Evolutionary conservation across 1,140 invertebrate species (phyloP), one percentile per base, ranked within the genome.

Genomic region (Grapholita molesta): DNA sequence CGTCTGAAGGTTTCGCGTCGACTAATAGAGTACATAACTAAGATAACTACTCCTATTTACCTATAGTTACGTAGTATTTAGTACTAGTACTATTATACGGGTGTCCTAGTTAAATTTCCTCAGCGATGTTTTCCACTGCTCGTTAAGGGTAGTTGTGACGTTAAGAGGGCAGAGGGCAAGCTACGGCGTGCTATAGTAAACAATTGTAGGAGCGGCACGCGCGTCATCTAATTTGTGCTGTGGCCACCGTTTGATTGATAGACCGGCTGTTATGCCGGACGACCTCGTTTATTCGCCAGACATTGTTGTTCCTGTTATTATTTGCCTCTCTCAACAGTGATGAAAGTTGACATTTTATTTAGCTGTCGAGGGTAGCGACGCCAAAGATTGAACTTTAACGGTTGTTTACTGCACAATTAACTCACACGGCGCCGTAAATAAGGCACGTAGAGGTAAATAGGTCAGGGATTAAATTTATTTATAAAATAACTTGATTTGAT

Each of bases 161-260:
- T 85, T 82, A 85, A 79, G 78, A 75, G 72, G 74, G 70, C 73
- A 79, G 75, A 82, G 74, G 66, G 65, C 53, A 70, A 28, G 3
- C 28, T 15, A 28, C 68, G 57, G 70, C 64, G 74, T 61, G 75
- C 67, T 65, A 67, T 33, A 66, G 76, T 68, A 78, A 85, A 86
- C 77, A 85, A 25, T 74, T 70, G 69, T 72, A 80, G 78, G 86
- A 79, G 83, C 78, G 85, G 81, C 78, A 70, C 75, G 79, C 76
- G 75, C 86, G 83, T 86, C 85, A 86, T 83, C 77, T 80, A 86
- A 88, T 88, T 85, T 80, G 76, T 80, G 73, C 66, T 61, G 68
- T 67, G 70, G 73, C 71, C 72, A 70, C 74, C 70, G 77, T 73
- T 86, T 86, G 84, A 86, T 88, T 90, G 85, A 88, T 88, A 80